Evolutionary conservation across 2,113 vertebrate genomes (phyloP).

Genomic region (Engraulis encrasicolus): DNA sequence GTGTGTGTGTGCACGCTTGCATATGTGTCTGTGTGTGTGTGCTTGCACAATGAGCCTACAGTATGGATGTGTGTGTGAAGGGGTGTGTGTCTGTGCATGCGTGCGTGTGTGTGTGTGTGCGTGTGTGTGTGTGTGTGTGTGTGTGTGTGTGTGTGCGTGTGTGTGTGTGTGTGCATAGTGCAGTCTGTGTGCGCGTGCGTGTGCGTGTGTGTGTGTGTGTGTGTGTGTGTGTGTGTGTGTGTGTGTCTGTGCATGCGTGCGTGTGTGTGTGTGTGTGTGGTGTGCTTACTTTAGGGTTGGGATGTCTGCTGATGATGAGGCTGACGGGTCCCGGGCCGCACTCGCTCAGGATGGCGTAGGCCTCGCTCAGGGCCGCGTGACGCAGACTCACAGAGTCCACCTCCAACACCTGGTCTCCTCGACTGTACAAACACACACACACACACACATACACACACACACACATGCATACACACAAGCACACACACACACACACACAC

Average conservation of each 20-base stretch:
- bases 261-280: background rate
- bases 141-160: background rate
- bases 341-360: slow-evolving; percentile 91
- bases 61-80: no score
- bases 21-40: background rate
- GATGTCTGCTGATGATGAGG: slow-evolving; percentile 93
- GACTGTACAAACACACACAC: slow-evolving; percentile 78
- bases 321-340: slow-evolving; percentile 92
- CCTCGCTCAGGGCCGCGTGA: slow-evolving; percentile 89
- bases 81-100: no score
- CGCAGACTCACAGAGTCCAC: slow-evolving; percentile 91
- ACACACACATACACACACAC: slow-evolving; percentile 13
- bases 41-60: no score
- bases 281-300: slow-evolving; percentile 87
- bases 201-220: background rate
- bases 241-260: background rate
- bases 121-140: background rate
- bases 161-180: background rate
- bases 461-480: slow-evolving; percentile 23
- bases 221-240: background rate
- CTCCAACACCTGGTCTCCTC: slow-evolving; percentile 94
- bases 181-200: background rate
- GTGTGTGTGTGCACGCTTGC: background rate
- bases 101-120: background rate
- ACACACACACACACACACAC: slow-evolving; percentile 11